Evolutionary conservation across 1,140 invertebrate genomes (phyloP).

Genomic region (Semibalanus balanoides): DNA sequence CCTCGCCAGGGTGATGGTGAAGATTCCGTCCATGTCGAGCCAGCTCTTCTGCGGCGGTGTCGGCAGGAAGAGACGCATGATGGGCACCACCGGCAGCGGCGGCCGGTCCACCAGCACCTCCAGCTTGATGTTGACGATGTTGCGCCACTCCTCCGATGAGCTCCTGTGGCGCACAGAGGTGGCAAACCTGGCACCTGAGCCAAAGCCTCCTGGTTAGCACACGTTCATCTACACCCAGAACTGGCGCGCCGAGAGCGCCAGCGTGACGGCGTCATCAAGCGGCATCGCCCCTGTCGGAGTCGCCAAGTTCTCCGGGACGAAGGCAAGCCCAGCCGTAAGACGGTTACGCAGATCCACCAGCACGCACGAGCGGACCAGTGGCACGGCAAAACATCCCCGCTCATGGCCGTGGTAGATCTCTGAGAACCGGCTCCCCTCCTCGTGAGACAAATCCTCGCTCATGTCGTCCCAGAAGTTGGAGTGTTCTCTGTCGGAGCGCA

Average conservation of each 20-base stretch:
- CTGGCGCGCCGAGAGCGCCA: conserved; percentile 67
- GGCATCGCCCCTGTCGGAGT: conserved; percentile 49
- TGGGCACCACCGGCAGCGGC: conserved; percentile 46
- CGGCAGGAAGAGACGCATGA: conserved; percentile 44
- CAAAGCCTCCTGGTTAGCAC: conserved; percentile 66
- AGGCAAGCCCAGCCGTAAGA: conserved; percentile 54
- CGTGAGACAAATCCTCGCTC: conserved; percentile 73
- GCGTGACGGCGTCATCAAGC: conserved; percentile 84
- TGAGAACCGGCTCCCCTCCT: conserved; percentile 69
- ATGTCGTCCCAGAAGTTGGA: conserved; percentile 95
- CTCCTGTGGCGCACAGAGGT: conserved; percentile 41
- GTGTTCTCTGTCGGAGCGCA: conserved; percentile 70
- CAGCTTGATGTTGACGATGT: conserved; percentile 42
- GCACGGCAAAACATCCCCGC: conserved; percentile 63
- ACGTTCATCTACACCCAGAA: conserved; percentile 57
- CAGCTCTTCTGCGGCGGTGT: conserved; percentile 21
- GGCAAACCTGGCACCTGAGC: conserved; percentile 73
- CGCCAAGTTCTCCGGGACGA: conserved; percentile 45
- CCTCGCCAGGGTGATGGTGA: conserved; percentile 30
- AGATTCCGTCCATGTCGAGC: conserved; percentile 32
- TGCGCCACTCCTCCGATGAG: conserved; percentile 49
- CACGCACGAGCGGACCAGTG: conserved; percentile 83
- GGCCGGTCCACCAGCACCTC: conserved; percentile 16
- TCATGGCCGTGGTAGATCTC: conserved; percentile 57
- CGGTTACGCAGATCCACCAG: conserved; percentile 56